Base-by-base conservation (phyloP, 2,888 invertebrate genomes). In the Pasiphila rectangulata region DNA sequence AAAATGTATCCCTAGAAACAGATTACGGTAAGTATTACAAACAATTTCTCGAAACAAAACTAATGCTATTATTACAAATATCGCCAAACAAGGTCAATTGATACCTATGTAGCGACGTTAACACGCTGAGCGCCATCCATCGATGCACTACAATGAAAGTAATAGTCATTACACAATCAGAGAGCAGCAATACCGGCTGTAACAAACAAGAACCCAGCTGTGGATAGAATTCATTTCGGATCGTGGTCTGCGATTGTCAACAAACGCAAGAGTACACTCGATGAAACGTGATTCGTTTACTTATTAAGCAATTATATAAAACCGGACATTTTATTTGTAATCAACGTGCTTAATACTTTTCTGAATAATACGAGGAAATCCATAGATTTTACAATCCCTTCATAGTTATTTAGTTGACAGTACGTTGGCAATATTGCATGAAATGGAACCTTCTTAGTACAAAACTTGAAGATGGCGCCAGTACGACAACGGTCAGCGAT, bases 231-330 rank as follows among this genome's bases (percentile, higher is more conserved):
- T 72, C 72, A 73, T 60, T 67, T 68, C 59, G 61, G 56, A 56
- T 46, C 19, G 64, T 74, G 75, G 78, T 75, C 76, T 38, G 61
- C 55, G 65, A 74, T 72, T 73, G 79, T 76, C 75, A 75, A 78
- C 72, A 74, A 64, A 68, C 63, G 62, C 64, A 60, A 68, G 61
- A 58, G 53, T 54, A 49, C 53, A 58, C 58, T 69, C 64, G 67
- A 70, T 66, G 64, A 62, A 72, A 77, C 75, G 72, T 72, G 74
- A 72, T 72, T 69, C 63, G 69, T 75, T 72, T 71, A 69, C 68
- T 66, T 70, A 73, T 68, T 64, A 67, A 57, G 64, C 62, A 66
- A 67, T 72, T 64, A 69, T 61, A 67, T 59, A 60, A 52, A 64
- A 55, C 54, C 52, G 51, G 51, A 57, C 57, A 55, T 46, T 51